phyloP scores from a whole-genome alignment of 2,888 invertebrate genomes.

The Drosophila putrida region DNA sequence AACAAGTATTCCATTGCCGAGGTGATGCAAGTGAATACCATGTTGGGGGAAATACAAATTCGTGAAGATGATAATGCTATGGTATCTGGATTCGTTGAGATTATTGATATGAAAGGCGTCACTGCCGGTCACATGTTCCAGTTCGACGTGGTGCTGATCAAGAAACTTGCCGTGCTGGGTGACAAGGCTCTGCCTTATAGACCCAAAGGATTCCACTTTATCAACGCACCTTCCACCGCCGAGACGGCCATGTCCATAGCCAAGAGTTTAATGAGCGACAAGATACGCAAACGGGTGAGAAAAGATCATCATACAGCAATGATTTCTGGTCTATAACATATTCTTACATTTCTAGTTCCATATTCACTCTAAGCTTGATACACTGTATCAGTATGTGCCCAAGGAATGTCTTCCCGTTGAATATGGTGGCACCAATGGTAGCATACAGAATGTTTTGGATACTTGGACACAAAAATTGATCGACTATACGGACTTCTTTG shows the following conservation, averaged over 20 bases:
- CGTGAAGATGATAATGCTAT: constrained; percentile 88
- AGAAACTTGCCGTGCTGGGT: constrained; percentile 87
- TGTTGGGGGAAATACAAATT: constrained; percentile 88
- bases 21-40: constrained; percentile 87
- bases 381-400: constrained; percentile 88
- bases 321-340: constrained; percentile 47
- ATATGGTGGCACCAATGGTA: constrained; percentile 89
- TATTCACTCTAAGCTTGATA: constrained; percentile 87
- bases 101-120: constrained; percentile 88
- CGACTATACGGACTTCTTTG: constrained; percentile 81
- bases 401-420: constrained; percentile 88
- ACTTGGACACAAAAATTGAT: constrained; percentile 83
- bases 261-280: constrained; percentile 88
- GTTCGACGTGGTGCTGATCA: constrained; percentile 88
- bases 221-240: constrained; percentile 88
- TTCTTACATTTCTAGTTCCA: constrained; percentile 82
- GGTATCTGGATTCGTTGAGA: constrained; percentile 87
- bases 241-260: constrained; percentile 87
- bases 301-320: neutral
- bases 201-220: constrained; percentile 87
- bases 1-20: constrained; percentile 86
- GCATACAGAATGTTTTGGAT: constrained; percentile 84
- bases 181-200: constrained; percentile 89
- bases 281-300: constrained; percentile 88
- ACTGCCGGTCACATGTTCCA: constrained; percentile 87